These are phyloP conservation scores for Trichopoda pennipes DNA, from an alignment of 2,888 invertebrate species.

Conservation along the genomic window DNA sequence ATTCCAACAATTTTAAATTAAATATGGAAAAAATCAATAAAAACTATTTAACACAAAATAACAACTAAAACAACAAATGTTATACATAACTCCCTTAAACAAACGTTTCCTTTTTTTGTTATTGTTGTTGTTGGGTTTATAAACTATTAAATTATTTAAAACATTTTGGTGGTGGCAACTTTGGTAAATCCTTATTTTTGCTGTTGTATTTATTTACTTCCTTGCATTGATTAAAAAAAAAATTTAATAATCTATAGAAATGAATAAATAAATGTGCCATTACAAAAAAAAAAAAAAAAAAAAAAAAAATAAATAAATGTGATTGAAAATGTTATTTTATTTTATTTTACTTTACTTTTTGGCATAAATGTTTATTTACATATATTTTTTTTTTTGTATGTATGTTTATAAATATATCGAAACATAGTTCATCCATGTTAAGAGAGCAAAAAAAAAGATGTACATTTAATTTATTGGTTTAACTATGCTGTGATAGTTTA, in stretches of 20 bases:
- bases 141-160: constrained; percentile 26
- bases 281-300: too few species aligned
- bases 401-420: neutral
- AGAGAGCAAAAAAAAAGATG: neutral
- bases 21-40: constrained; percentile 36
- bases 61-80: neutral
- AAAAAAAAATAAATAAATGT: neutral
- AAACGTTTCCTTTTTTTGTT: neutral
- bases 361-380: constrained; percentile 1
- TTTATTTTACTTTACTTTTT: too few species aligned
- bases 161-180: neutral
- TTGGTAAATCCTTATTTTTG: constrained; percentile 10
- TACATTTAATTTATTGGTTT: neutral
- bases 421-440: constrained; percentile 1
- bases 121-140: neutral
- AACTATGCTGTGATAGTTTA: neutral
- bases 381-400: neutral
- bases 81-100: neutral
- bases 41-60: neutral
- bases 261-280: neutral
- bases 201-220: neutral
- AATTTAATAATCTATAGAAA: constrained; percentile 4
- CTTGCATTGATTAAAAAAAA: neutral
- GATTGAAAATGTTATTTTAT: neutral
- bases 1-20: constrained; percentile 17